These are phyloP conservation scores for Xiphophorus hellerii DNA, from an alignment of 2,113 vertebrate genomes.

Conservation along the genomic window DNA sequence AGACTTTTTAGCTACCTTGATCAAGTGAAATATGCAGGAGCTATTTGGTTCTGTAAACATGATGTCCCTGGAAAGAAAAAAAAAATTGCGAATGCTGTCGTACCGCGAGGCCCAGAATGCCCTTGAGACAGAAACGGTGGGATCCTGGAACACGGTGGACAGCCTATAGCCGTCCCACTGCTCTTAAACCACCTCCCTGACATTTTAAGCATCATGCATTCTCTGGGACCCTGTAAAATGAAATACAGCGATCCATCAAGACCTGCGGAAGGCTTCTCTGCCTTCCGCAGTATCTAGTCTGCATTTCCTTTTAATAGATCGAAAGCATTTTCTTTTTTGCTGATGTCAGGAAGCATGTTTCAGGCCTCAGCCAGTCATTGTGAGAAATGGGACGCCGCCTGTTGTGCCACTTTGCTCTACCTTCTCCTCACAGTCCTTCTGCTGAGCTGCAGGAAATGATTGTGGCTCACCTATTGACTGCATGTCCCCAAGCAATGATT, in stretches of 20 bases:
- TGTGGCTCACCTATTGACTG: constrained; percentile 16
- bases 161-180: background rate
- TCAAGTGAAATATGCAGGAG: background rate
- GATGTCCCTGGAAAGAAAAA: background rate
- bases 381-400: constrained; percentile 40
- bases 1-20: background rate
- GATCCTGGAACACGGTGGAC: background rate
- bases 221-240: constrained; percentile 20
- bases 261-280: background rate
- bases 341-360: constrained; percentile 58
- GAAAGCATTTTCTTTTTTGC: constrained; percentile 54
- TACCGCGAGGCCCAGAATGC: background rate
- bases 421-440: background rate
- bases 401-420: constrained; percentile 8
- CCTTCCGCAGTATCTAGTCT: constrained; percentile 20
- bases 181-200: background rate
- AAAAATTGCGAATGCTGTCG: background rate
- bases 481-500: background rate
- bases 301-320: constrained; percentile 41
- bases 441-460: constrained; percentile 35
- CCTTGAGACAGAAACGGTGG: background rate
- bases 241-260: constrained; percentile 40
- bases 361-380: constrained; percentile 27
- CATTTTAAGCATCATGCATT: constrained; percentile 10
- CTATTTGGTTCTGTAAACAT: background rate